Conservation (phyloP, 2,797 vertebrate genomes). For the Macropodus opercularis region DNA sequence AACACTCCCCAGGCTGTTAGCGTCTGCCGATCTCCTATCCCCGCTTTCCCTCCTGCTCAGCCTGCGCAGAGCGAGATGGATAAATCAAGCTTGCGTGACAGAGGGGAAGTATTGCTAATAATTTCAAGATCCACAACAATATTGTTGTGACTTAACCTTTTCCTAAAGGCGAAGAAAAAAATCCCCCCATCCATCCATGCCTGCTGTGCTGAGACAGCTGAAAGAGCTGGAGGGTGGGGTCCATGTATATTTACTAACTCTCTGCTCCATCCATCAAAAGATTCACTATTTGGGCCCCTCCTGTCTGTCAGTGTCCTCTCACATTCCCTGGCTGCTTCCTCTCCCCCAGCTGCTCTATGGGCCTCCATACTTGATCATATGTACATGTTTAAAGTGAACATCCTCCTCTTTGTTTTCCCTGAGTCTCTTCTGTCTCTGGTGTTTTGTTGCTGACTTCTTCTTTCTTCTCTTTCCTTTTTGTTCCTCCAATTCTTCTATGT, state of each 20-base stretch:
- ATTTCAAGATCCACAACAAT: constrained; percentile 77
- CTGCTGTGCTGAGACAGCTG: constrained; percentile 78
- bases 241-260: constrained; percentile 85
- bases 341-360: constrained; percentile 41
- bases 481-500: constrained; percentile 33
- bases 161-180: constrained; percentile 52
- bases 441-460: constrained; percentile 72
- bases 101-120: constrained; percentile 71
- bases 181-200: constrained; percentile 55
- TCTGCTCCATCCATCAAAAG: constrained; percentile 81
- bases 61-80: constrained; percentile 63
- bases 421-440: constrained; percentile 45
- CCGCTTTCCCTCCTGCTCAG: constrained; percentile 20
- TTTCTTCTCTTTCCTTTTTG: constrained; percentile 38
- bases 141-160: constrained; percentile 83
- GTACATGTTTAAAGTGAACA: constrained; percentile 71
- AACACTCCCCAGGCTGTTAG: constrained; percentile 70
- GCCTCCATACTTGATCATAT: constrained; percentile 70
- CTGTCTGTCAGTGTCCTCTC: constrained; percentile 78
- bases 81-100: constrained; percentile 69
- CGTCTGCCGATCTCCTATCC: constrained; percentile 57
- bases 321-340: constrained; percentile 72
- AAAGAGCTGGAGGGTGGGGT: constrained; percentile 72
- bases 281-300: constrained; percentile 66
- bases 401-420: constrained; percentile 42